phyloP scores from a whole-genome alignment of 2,113 vertebrate species.

The Dipodomys merriami region DNA sequence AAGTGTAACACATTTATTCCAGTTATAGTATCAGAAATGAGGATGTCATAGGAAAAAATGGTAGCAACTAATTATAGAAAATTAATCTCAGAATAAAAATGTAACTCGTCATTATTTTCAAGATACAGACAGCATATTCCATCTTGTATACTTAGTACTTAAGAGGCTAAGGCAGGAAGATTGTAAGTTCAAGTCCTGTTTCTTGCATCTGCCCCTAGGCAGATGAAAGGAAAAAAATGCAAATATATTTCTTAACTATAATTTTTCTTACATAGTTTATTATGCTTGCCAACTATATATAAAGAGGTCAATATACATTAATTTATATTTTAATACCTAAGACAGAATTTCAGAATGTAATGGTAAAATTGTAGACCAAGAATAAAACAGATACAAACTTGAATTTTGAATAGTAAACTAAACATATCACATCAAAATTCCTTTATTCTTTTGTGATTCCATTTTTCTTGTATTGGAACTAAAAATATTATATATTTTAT shows the following conservation, averaged over 20 bases:
- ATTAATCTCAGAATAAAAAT: neutral
- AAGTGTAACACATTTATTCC: neutral
- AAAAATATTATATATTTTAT: neutral
- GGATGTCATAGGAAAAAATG: neutral
- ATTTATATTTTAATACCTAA: neutral
- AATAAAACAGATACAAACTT: conserved; percentile 58
- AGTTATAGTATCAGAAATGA: neutral
- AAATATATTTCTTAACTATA: neutral
- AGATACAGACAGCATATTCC: neutral
- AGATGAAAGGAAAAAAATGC: neutral
- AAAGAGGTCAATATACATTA: conserved; percentile 14
- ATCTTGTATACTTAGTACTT: too few relatives aligned
- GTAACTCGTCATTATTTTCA: neutral
- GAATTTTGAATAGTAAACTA: neutral
- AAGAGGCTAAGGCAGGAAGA: too few relatives aligned
- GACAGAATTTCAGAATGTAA: neutral
- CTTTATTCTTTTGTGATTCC: neutral
- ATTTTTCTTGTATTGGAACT: neutral
- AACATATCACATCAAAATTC: neutral
- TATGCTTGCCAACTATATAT: neutral
- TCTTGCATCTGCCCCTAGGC: too few relatives aligned
- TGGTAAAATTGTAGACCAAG: conserved; percentile 36
- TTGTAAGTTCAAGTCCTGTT: too few relatives aligned
- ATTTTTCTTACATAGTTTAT: conserved; percentile 4
- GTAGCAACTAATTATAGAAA: neutral